Evolutionary conservation across 2,113 vertebrate genomes (phyloP).

Genomic region (Oplegnathus fasciatus): DNA sequence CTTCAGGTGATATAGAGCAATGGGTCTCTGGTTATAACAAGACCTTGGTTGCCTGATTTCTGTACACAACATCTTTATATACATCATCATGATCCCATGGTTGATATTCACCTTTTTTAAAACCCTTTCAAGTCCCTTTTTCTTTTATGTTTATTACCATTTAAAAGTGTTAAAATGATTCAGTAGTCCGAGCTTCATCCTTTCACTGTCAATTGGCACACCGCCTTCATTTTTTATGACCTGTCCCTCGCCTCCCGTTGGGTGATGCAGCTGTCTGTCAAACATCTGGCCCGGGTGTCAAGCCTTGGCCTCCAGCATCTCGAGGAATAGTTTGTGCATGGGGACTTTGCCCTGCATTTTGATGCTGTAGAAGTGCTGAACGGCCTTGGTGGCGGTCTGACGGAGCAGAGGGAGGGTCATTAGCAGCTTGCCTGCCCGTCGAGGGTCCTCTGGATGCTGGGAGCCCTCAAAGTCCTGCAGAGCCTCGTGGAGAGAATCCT

Average conservation of each 20-base stretch:
- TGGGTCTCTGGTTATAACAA: slow-evolving; percentile 75
- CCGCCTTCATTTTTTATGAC: slow-evolving; percentile 47
- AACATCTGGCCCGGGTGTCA: slow-evolving; percentile 79
- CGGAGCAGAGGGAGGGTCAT: slow-evolving; percentile 94
- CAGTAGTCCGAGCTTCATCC: slow-evolving; percentile 52
- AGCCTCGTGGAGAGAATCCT: slow-evolving; percentile 96
- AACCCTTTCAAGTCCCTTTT: slow-evolving; percentile 62
- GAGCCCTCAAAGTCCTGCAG: slow-evolving; percentile 94
- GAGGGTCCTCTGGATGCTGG: slow-evolving; percentile 92
- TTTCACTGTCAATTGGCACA: slow-evolving; percentile 65
- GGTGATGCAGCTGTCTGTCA: slow-evolving; percentile 70
- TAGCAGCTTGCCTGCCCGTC: slow-evolving; percentile 93
- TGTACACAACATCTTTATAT: slow-evolving; percentile 81
- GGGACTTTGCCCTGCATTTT: slow-evolving; percentile 96
- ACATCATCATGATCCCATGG: slow-evolving; percentile 70
- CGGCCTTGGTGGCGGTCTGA: slow-evolving; percentile 92
- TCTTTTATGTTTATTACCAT: slow-evolving; percentile 41
- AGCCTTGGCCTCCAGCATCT: slow-evolving; percentile 97
- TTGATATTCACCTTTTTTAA: slow-evolving; percentile 65
- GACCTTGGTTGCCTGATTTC: slow-evolving; percentile 76
- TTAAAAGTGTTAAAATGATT: slow-evolving; percentile 71
- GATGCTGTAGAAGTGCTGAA: slow-evolving; percentile 95
- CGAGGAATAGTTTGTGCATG: slow-evolving; percentile 98
- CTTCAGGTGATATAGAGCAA: slow-evolving; percentile 78
- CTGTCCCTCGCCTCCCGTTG: slow-evolving; percentile 60